phyloP scores from a whole-genome alignment of 92 coral and sea anemone genomes.

The Epizoanthus ramosus region DNA sequence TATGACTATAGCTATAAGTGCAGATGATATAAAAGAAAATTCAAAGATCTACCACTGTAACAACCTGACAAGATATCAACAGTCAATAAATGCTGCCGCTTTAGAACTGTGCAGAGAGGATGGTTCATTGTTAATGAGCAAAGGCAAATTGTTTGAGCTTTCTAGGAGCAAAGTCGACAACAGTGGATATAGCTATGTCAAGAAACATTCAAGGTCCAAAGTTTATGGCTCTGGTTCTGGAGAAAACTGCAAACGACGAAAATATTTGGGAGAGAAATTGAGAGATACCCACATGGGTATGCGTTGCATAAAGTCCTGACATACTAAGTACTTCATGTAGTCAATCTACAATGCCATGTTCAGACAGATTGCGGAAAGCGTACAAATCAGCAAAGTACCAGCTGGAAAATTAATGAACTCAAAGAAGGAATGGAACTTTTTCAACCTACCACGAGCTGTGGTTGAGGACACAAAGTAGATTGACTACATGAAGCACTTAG shows the following conservation, averaged over 20 bases:
- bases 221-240: neutral
- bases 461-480: too few species aligned
- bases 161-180: slow-evolving; percentile 4
- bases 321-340: too few species aligned
- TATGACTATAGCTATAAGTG: too few species aligned
- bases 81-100: slow-evolving; percentile 4
- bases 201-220: slow-evolving; percentile 4
- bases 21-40: too few species aligned
- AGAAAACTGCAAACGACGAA: neutral
- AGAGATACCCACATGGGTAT: neutral
- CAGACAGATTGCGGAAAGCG: too few species aligned
- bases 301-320: too few species aligned
- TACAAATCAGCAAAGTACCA: too few species aligned
- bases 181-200: neutral
- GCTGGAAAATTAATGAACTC: too few species aligned
- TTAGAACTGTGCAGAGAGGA: neutral
- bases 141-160: neutral
- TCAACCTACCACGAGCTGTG: too few species aligned
- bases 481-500: too few species aligned
- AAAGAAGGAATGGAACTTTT: too few species aligned
- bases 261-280: neutral
- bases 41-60: neutral
- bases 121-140: neutral
- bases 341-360: too few species aligned
- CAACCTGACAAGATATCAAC: neutral